These are phyloP conservation scores for Xestia ashworthii DNA, from an alignment of 2,888 invertebrate species.

Conservation along the genomic window DNA sequence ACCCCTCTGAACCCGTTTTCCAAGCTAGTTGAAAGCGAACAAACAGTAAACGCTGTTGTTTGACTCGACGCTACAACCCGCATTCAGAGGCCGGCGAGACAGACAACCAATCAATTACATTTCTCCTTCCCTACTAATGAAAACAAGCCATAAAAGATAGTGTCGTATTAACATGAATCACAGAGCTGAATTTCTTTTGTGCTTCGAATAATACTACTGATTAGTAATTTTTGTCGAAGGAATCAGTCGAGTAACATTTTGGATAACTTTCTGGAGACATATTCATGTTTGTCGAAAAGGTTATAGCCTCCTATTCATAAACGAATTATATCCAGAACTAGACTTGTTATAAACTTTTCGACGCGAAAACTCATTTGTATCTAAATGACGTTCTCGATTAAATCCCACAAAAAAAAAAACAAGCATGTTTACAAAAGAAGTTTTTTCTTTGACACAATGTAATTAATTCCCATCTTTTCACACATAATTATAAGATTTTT, in stretches of 20 bases:
- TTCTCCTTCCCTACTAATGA: slow-evolving; percentile 26
- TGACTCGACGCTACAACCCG: not conserved
- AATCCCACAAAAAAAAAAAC: not conserved
- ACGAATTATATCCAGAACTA: not conserved
- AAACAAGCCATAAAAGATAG: slow-evolving; percentile 29
- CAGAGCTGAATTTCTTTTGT: slow-evolving; percentile 2
- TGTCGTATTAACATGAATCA: not conserved
- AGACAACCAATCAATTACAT: slow-evolving; percentile 27
- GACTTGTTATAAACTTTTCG: not conserved
- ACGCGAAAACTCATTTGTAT: not conserved
- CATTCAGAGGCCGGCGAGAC: not conserved
- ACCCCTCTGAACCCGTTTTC: not conserved
- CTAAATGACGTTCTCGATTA: not conserved
- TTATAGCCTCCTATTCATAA: not conserved
- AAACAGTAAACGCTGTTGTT: slow-evolving; percentile 16
- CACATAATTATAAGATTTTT: too few species aligned
- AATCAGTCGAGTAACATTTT: too few species aligned
- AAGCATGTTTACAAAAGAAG: not conserved
- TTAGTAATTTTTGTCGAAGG: not conserved
- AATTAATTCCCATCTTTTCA: not conserved
- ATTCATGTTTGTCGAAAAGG: not conserved
- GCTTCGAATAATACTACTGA: not conserved
- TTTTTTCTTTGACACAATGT: not conserved
- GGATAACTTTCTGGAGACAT: not conserved
- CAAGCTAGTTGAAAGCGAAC: not conserved